Conservation (phyloP, 2,888 invertebrate genomes). For the Tryphoninae sp. region DNA sequence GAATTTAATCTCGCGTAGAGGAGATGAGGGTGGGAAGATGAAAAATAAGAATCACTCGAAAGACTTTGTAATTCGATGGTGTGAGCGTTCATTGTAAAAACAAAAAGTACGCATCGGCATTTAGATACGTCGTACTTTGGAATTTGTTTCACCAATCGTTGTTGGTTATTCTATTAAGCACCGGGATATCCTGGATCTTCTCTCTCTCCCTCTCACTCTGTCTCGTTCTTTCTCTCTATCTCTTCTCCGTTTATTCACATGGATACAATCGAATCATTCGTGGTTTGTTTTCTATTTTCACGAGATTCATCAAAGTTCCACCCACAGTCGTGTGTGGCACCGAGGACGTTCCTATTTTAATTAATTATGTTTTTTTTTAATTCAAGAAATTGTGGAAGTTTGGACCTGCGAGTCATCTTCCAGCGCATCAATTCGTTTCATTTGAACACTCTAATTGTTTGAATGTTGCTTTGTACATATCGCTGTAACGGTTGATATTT, state of each 20-base stretch:
- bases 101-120: slow-evolving; percentile 28
- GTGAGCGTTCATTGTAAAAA: slow-evolving; percentile 43
- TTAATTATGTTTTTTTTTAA: slow-evolving; percentile 29
- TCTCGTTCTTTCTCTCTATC: neutral
- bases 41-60: slow-evolving; percentile 7
- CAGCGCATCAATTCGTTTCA: slow-evolving; percentile 46
- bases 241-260: slow-evolving; percentile 23
- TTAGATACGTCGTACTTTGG: slow-evolving; percentile 35
- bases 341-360: slow-evolving; percentile 45
- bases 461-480: slow-evolving; percentile 68
- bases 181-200: slow-evolving; percentile 24
- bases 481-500: slow-evolving; percentile 63
- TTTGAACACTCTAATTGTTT: slow-evolving; percentile 64
- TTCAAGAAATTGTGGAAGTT: slow-evolving; percentile 33
- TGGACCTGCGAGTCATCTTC: slow-evolving; percentile 27
- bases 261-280: slow-evolving; percentile 1
- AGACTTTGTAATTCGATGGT: slow-evolving; percentile 25
- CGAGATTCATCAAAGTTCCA: slow-evolving; percentile 14
- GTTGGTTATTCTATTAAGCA: slow-evolving; percentile 9
- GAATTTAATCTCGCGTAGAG: slow-evolving; percentile 5
- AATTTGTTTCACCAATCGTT: slow-evolving; percentile 45
- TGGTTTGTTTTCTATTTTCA: slow-evolving; percentile 12
- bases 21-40: neutral
- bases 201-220: neutral
- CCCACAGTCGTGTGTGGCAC: slow-evolving; percentile 8